Evolutionary conservation across 1,140 invertebrate genomes (phyloP).

Genomic region (Hydropsyche tenuis): DNA sequence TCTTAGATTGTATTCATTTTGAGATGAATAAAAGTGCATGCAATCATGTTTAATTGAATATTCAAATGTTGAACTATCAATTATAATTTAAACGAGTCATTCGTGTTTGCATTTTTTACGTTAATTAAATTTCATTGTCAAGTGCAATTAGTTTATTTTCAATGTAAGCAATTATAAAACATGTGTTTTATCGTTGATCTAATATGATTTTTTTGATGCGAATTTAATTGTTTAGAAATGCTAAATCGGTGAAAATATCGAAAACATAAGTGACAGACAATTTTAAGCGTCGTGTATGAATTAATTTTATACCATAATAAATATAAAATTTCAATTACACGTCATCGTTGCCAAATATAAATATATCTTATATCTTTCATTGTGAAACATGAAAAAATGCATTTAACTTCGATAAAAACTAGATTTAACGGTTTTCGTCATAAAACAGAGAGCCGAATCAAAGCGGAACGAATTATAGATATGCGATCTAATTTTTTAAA

Average conservation of each 20-base stretch:
- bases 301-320: too few relatives aligned
- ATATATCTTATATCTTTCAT: too few relatives aligned
- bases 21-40: neutral
- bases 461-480: too few relatives aligned
- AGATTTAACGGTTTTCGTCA: too few relatives aligned
- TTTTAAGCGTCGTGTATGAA: too few relatives aligned
- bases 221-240: conserved; percentile 14
- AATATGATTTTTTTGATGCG: neutral
- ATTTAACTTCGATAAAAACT: too few relatives aligned
- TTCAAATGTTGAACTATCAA: neutral
- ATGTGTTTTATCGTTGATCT: neutral
- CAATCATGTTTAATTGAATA: neutral
- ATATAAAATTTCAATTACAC: too few relatives aligned
- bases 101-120: neutral
- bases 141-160: neutral
- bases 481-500: too few relatives aligned
- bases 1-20: too few relatives aligned
- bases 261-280: neutral
- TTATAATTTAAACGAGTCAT: neutral
- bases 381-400: too few relatives aligned
- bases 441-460: too few relatives aligned
- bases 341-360: too few relatives aligned
- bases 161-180: neutral
- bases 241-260: conserved; percentile 1
- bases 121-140: conserved; percentile 12